These are phyloP conservation scores for Agonopterix heracliana DNA, from an alignment of 2,888 invertebrate genomes.

Conservation along the genomic window DNA sequence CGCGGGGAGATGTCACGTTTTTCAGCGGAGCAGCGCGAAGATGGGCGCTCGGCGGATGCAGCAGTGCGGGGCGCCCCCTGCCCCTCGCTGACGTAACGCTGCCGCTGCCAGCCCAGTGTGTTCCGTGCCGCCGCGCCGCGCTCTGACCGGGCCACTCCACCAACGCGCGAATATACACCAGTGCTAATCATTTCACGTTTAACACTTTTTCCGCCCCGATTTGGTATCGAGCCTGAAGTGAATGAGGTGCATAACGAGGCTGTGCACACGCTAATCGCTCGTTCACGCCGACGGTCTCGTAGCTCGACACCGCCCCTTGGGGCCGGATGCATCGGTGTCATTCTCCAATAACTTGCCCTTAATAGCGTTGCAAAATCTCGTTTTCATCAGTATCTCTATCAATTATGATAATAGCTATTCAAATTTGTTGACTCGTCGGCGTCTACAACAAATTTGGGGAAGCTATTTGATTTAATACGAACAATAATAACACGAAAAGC, in stretches of 20 bases:
- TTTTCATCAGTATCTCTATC: conserved; percentile 26
- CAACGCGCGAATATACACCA: conserved; percentile 57
- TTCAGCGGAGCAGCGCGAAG: conserved; percentile 57
- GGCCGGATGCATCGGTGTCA: conserved; percentile 62
- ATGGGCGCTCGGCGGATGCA: conserved; percentile 66
- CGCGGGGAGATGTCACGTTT: conserved; percentile 59
- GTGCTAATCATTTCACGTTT: conserved; percentile 71
- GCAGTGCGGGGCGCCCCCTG: conserved; percentile 56
- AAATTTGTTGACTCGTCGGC: not conserved
- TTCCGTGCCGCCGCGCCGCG: conserved; percentile 73
- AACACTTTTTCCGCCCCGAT: conserved; percentile 47
- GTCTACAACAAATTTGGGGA: too few relatives aligned
- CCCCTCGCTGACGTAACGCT: conserved; percentile 71
- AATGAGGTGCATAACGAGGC: conserved; percentile 55
- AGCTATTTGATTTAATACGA: too few relatives aligned
- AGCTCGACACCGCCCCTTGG: conserved; percentile 51
- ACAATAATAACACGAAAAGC: too few relatives aligned
- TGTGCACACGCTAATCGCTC: conserved; percentile 40
- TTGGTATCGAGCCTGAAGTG: conserved; percentile 53
- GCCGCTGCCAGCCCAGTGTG: conserved; percentile 60
- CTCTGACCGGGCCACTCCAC: conserved; percentile 54
- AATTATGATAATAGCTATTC: conserved; percentile 16
- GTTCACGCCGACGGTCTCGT: conserved; percentile 14
- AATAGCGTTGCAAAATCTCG: conserved; percentile 52
- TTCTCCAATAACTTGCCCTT: conserved; percentile 54